Conservation (phyloP, 30 jellyfish, hydroid and myxozoan species). For the Hydractinia symbiolongicarpus region DNA sequence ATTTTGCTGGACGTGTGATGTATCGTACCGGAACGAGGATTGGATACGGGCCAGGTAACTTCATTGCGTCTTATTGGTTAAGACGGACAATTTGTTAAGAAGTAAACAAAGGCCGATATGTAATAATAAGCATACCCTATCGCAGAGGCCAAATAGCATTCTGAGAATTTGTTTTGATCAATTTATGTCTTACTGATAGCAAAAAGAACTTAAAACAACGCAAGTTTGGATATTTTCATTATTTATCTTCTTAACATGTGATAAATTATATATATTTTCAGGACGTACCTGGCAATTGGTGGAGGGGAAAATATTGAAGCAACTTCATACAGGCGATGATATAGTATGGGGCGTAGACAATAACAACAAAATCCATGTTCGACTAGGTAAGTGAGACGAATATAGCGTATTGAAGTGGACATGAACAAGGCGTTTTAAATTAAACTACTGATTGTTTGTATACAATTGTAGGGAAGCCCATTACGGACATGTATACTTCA, state of each 20-base stretch:
- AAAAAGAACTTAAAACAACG: no score
- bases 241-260: background rate
- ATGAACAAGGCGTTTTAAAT: no score
- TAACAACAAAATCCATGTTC: slow-evolving; percentile 1
- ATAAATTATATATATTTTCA: background rate
- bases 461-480: no score
- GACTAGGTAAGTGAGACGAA: background rate
- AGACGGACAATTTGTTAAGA: background rate
- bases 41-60: background rate
- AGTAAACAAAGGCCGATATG: no score
- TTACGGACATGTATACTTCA: no score
- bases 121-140: no score
- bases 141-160: no score
- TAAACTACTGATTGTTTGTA: no score
- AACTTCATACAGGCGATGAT: slow-evolving; percentile 2
- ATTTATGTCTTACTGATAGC: no score
- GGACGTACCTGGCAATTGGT: background rate
- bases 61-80: background rate
- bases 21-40: slow-evolving; percentile 10
- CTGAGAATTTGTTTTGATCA: no score
- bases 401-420: no score
- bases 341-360: slow-evolving; percentile 7
- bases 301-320: background rate
- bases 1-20: background rate
- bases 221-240: no score